These are phyloP conservation scores for Drosophila silvestris DNA, from an alignment of 2,888 invertebrate species.

Conservation along the genomic window DNA sequence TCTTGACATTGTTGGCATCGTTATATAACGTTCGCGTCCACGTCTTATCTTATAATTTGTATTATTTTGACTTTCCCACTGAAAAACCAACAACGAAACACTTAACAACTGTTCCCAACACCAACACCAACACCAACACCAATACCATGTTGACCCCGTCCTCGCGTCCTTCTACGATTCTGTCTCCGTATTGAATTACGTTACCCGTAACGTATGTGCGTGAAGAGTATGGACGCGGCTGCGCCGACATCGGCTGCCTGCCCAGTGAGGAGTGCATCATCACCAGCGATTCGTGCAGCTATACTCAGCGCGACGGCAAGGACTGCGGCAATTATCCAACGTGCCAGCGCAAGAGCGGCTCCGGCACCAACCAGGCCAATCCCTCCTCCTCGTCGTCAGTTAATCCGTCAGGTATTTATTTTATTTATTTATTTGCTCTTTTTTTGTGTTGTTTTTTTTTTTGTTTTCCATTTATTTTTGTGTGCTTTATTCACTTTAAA, in stretches of 20 bases:
- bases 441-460: slow-evolving; percentile 20
- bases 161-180: not conserved
- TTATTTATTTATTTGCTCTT: slow-evolving; percentile 44
- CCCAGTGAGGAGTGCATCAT: slow-evolving; percentile 90
- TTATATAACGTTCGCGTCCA: slow-evolving; percentile 18
- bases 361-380: slow-evolving; percentile 59
- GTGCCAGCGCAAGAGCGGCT: slow-evolving; percentile 86
- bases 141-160: not conserved
- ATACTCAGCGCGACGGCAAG: slow-evolving; percentile 86
- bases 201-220: not conserved
- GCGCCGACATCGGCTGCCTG: slow-evolving; percentile 92
- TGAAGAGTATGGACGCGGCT: slow-evolving; percentile 91
- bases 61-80: slow-evolving; percentile 27
- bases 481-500: slow-evolving; percentile 14
- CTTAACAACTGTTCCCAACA: slow-evolving; percentile 31
- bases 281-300: slow-evolving; percentile 89
- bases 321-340: slow-evolving; percentile 90
- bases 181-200: not conserved
- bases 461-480: not conserved
- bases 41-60: slow-evolving; percentile 36
- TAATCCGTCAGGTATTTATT: slow-evolving; percentile 85
- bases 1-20: slow-evolving; percentile 18
- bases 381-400: slow-evolving; percentile 77
- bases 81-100: slow-evolving; percentile 22
- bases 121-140: slow-evolving; percentile 6